Base-by-base conservation (phyloP, 53 echinoderm and acorn worm genomes). In the Arbacia lixula region DNA sequence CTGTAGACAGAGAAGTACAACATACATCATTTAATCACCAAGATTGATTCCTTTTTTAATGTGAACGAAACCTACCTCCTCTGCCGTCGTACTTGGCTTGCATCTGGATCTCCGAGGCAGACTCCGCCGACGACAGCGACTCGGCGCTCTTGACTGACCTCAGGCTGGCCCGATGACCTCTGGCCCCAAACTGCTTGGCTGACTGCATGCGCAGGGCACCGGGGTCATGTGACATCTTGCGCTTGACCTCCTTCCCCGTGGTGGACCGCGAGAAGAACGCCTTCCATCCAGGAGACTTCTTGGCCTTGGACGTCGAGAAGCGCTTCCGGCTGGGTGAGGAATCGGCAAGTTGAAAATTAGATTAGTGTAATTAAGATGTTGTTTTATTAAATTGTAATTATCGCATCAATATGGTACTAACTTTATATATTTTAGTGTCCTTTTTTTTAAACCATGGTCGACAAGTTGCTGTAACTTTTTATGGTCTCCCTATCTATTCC, bases 271-370 rank as follows among this genome's bases (percentile, higher is more conserved):
- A 66, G 87, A 93, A 93, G 80, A 93, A 86, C 26, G 90, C 91
- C 57, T 84, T 87, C 97, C 97, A 97, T 29, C 92, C 94, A 1
- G 93, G 91, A 9, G 97, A 97, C 72, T 94, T 97, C 71, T 94
- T 97, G 36, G 89, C 85, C 51, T 93, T 94, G 14, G 89, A 73
- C 2, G 88, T 57, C 30, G 90, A 86, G 32, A 82, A 68, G 24
- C 93, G 87, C 60, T 90, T 90, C 24, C 93, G 90, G 46, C 57
- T 82, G 58, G 1, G 9, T 46, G 14, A 46, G 14, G 8, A 46
- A 46, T 10, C 8, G 46, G 8, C 14, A 46, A 46, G 8, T 46
- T 46, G 46, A 46, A 46, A 10, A 14, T 46, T 46, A 10, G 14
- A 46, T 46, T n/a, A n/a, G n/a, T n/a, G n/a, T n/a, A n/a, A n/a